Percentiles rank a stretch among this genome's conserved stretches.
Evolutionary conservation across 2,888 invertebrate genomes (phyloP).

Genomic region (Ctena decussata): DNA sequence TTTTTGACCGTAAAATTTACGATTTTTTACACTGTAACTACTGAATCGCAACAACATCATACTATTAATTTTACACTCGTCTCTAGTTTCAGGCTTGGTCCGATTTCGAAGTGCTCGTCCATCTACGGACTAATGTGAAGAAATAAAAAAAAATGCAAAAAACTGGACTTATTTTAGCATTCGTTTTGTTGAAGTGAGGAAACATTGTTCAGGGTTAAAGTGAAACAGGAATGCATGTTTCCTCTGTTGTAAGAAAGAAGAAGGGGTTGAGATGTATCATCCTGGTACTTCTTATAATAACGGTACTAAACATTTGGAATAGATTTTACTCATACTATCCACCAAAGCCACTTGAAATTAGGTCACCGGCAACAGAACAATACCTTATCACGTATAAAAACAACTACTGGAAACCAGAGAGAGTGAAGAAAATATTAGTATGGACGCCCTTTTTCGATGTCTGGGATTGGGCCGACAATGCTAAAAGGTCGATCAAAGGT

Average conservation of each 20-base stretch:
- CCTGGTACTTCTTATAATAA: neutral
- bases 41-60: too few species aligned
- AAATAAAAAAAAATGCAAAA: too few species aligned
- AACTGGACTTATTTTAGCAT: too few species aligned
- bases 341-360: neutral
- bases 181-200: too few species aligned
- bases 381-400: conserved; percentile 37
- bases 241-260: neutral
- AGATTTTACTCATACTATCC: neutral
- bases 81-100: too few species aligned
- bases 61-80: too few species aligned
- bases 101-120: too few species aligned
- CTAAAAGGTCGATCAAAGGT: neutral
- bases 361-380: conserved; percentile 8
- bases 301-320: neutral
- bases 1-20: too few species aligned
- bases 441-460: conserved; percentile 49
- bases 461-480: conserved; percentile 42
- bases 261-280: neutral
- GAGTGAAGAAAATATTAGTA: conserved; percentile 34
- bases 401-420: conserved; percentile 36
- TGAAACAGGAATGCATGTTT: neutral
- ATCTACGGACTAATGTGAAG: too few species aligned
- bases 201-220: too few species aligned
- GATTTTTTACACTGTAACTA: too few species aligned